Percentiles rank a stretch among this genome's conserved stretches.
These are phyloP conservation scores for Brachypteracias leptosomus DNA, from an alignment of 2,113 vertebrate species.

Conservation along the genomic window DNA sequence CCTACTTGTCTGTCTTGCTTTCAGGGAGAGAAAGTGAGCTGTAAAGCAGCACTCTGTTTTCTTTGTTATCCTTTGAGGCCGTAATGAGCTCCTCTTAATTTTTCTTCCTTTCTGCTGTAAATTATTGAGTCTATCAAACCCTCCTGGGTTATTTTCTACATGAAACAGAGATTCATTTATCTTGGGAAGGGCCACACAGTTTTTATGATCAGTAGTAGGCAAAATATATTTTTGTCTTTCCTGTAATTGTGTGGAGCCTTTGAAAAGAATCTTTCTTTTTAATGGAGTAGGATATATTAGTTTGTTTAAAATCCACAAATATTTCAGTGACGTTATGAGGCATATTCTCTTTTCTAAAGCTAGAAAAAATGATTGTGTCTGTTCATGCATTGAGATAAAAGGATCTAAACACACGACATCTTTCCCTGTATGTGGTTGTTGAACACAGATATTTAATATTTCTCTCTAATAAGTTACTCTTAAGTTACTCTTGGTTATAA, in stretches of 20 bases:
- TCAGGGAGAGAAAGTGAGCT: background rate
- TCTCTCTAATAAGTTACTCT: background rate
- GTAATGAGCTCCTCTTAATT: background rate
- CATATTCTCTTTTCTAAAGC: background rate
- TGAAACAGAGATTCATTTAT: background rate
- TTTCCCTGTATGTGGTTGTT: background rate
- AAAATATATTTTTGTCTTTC: slow-evolving; percentile 7
- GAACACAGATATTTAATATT: background rate
- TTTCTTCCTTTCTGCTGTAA: background rate
- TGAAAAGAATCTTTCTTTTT: background rate
- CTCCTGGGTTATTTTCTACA: background rate
- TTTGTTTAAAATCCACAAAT: background rate
- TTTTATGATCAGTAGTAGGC: background rate
- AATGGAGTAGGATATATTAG: background rate
- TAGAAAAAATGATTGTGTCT: background rate
- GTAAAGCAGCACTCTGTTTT: background rate
- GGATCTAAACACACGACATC: background rate
- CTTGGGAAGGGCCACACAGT: background rate
- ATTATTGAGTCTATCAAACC: background rate
- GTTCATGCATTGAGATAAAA: background rate
- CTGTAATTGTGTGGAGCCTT: background rate
- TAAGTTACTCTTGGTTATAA: background rate
- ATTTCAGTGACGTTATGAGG: background rate
- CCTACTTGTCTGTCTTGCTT: background rate
- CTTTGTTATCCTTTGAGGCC: background rate